Evolutionary conservation across 2,888 invertebrate species (phyloP).

Genomic region (Callimorpha dominula): DNA sequence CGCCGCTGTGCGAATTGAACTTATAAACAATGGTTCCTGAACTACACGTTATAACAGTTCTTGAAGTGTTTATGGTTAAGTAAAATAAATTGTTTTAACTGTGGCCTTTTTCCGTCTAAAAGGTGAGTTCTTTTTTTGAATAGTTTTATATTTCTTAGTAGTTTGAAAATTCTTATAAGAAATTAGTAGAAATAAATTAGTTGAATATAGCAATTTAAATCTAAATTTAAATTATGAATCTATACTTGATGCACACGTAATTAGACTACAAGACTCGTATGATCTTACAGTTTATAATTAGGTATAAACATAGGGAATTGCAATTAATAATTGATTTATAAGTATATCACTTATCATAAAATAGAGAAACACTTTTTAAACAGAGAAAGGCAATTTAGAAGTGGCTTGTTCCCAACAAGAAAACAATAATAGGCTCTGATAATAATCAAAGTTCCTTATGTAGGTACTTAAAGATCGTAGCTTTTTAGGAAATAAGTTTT

Average conservation of each 20-base stretch:
- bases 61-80: constrained; percentile 27
- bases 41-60: constrained; percentile 10
- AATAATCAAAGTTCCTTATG: not conserved
- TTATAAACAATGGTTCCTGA: constrained; percentile 39
- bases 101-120: not conserved
- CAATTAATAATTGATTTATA: not conserved
- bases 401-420: not conserved
- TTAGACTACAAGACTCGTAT: not conserved
- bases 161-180: not conserved
- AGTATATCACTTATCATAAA: not conserved
- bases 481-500: too few species aligned
- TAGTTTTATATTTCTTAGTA: not conserved
- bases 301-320: not conserved
- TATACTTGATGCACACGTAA: not conserved
- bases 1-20: constrained; percentile 20
- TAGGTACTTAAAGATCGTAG: too few species aligned
- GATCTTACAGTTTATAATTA: not conserved
- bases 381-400: not conserved
- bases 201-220: not conserved
- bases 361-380: not conserved
- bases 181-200: too few species aligned
- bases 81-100: constrained; percentile 11
- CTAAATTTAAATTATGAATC: not conserved
- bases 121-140: constrained; percentile 12
- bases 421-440: not conserved